These are phyloP conservation scores for Centropus unirufus DNA, from an alignment of 2,113 vertebrate species.

Conservation along the genomic window DNA sequence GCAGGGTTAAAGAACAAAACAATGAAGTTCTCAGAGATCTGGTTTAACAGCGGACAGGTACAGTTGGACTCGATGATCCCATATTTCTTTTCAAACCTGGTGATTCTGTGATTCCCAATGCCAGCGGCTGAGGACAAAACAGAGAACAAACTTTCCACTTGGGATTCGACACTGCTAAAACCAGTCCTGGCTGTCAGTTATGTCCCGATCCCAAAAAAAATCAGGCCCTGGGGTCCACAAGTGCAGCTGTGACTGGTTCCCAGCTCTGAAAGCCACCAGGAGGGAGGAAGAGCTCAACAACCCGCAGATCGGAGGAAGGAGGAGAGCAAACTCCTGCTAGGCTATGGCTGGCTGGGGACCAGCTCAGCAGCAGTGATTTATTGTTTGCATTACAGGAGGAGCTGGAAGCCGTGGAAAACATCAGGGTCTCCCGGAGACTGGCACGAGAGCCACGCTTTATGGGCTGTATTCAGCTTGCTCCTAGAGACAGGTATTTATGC, in stretches of 20 bases:
- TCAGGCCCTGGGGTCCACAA: not conserved
- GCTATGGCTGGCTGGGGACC: not conserved
- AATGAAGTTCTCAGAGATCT: too few species aligned
- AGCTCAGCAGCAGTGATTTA: conserved; percentile 26
- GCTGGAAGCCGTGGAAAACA: not conserved
- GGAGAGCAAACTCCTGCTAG: not conserved
- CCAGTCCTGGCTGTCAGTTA: not conserved
- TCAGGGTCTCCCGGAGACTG: conserved; percentile 10
- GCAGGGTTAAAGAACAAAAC: not conserved
- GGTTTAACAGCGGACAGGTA: too few species aligned
- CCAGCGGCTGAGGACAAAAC: not conserved
- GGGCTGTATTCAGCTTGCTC: not conserved
- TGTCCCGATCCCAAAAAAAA: not conserved
- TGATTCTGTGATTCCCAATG: not conserved
- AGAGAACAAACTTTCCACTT: not conserved
- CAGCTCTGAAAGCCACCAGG: accelerated
- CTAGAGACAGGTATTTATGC: not conserved
- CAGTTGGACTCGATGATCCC: too few species aligned
- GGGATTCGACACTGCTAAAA: not conserved
- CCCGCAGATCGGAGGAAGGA: not conserved
- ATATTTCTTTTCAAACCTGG: too few species aligned
- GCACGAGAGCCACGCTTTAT: not conserved
- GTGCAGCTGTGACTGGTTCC: not conserved
- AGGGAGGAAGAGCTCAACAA: not conserved
- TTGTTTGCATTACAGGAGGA: not conserved